phyloP scores from a whole-genome alignment of 1,140 invertebrate genomes.

The Neotoxoptera formosana region DNA sequence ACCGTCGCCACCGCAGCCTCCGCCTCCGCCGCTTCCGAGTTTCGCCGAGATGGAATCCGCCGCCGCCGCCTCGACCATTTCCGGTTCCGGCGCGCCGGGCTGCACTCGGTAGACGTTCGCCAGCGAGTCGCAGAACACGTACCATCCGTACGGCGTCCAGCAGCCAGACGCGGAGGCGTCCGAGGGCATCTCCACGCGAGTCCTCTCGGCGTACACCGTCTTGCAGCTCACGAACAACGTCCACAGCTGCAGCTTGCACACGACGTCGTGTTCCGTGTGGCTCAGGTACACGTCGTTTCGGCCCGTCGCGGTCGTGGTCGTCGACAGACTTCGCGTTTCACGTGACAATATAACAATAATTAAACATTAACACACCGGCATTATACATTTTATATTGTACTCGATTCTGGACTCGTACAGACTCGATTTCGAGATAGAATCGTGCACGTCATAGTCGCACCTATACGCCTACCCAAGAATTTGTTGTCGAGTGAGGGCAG shows the following conservation, averaged over 20 bases:
- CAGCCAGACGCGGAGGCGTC: background rate
- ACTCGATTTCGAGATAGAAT: background rate
- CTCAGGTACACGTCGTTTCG: conserved; percentile 24
- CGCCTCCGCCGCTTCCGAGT: background rate
- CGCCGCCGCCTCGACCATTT: background rate
- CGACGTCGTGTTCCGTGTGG: conserved; percentile 11
- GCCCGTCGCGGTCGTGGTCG: background rate
- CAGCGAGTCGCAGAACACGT: conserved; percentile 25
- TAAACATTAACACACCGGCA: too few relatives aligned
- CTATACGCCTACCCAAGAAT: background rate
- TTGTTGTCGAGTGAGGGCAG: too few relatives aligned
- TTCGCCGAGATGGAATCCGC: background rate
- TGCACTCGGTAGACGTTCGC: conserved; percentile 30
- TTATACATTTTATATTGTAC: too few relatives aligned
- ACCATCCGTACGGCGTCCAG: conserved; percentile 28
- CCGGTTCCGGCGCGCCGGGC: background rate
- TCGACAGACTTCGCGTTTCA: background rate
- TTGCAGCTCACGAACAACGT: conserved; percentile 15
- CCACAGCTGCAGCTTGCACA: conserved; percentile 38
- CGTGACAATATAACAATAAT: background rate
- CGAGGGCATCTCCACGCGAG: background rate
- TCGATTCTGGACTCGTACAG: background rate
- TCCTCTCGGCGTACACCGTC: background rate
- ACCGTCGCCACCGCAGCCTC: too few relatives aligned
- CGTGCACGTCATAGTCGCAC: background rate